These are phyloP conservation scores for Neoaliturus tenellus DNA, from an alignment of 2,888 invertebrate species.

Conservation along the genomic window DNA sequence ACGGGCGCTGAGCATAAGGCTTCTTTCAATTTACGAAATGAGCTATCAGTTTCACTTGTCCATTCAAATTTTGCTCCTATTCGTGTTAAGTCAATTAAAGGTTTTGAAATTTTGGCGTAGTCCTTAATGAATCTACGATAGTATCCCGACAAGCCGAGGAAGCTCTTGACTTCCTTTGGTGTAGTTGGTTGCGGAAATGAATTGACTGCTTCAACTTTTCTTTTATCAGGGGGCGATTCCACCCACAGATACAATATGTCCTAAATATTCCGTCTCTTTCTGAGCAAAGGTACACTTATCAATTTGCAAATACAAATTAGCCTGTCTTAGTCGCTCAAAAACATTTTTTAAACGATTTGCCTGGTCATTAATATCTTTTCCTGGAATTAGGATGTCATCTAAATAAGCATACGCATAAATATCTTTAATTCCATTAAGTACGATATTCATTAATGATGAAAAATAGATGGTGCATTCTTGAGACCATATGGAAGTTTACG, in stretches of 20 bases:
- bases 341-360: no score
- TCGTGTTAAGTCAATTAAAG: slow-evolving; percentile 63
- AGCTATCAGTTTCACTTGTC: slow-evolving; percentile 56
- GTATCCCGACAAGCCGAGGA: slow-evolving; percentile 70
- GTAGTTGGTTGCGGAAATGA: slow-evolving; percentile 56
- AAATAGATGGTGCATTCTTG: no score
- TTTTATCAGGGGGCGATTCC: slow-evolving; percentile 44
- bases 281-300: not conserved
- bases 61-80: slow-evolving; percentile 63
- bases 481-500: no score
- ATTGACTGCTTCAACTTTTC: not conserved
- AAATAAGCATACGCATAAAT: no score
- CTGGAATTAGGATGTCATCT: no score
- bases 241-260: slow-evolving; percentile 56
- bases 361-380: no score
- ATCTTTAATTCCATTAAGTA: no score
- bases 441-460: no score
- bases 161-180: slow-evolving; percentile 62
- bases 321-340: no score
- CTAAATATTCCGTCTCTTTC: slow-evolving; percentile 37
- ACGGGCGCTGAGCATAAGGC: slow-evolving; percentile 65
- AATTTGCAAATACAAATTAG: no score
- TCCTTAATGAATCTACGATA: slow-evolving; percentile 70
- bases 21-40: slow-evolving; percentile 60
- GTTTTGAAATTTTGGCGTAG: slow-evolving; percentile 68